phyloP scores from a whole-genome alignment of 2,797 vertebrate genomes.

The Rhinogobio ventralis region DNA sequence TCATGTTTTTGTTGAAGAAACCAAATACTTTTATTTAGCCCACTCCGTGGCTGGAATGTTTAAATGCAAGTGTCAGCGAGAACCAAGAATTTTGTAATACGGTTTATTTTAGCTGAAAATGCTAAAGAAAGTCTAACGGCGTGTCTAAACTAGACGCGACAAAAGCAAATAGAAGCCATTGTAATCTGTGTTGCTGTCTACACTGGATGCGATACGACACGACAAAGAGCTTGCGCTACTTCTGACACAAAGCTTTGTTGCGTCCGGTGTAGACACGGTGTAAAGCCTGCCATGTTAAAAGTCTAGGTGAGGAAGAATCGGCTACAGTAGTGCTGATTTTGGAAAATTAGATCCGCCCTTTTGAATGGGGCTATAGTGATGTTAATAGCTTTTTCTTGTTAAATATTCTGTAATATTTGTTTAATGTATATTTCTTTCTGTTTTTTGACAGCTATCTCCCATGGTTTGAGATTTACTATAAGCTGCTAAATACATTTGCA shows the following conservation, averaged over 20 bases:
- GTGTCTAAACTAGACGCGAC: neutral
- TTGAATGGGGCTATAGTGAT: neutral
- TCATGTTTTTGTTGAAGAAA: conserved; percentile 65
- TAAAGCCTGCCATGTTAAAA: conserved; percentile 23
- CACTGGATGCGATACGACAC: neutral
- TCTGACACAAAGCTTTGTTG: neutral
- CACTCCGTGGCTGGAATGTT: conserved; percentile 66
- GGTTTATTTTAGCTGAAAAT: conserved; percentile 52
- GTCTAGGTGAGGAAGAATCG: conserved; percentile 38
- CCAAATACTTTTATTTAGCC: conserved; percentile 58
- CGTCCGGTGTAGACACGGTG: neutral
- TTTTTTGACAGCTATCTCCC: conserved; percentile 90
- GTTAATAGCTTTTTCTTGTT: neutral
- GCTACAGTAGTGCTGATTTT: neutral
- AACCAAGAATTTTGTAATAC: conserved; percentile 70
- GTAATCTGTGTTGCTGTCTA: neutral
- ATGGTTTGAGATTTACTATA: conserved; percentile 99
- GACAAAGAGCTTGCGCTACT: too few relatives aligned
- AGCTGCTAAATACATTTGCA: conserved; percentile 94
- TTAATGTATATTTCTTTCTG: conserved; percentile 43
- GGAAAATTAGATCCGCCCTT: neutral
- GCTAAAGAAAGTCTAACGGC: neutral
- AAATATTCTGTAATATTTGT: neutral
- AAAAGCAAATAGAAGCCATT: neutral
- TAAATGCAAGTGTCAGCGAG: conserved; percentile 54